Evolutionary conservation across 1,140 invertebrate genomes (phyloP).

Genomic region (Caenorhabditis brenneri): DNA sequence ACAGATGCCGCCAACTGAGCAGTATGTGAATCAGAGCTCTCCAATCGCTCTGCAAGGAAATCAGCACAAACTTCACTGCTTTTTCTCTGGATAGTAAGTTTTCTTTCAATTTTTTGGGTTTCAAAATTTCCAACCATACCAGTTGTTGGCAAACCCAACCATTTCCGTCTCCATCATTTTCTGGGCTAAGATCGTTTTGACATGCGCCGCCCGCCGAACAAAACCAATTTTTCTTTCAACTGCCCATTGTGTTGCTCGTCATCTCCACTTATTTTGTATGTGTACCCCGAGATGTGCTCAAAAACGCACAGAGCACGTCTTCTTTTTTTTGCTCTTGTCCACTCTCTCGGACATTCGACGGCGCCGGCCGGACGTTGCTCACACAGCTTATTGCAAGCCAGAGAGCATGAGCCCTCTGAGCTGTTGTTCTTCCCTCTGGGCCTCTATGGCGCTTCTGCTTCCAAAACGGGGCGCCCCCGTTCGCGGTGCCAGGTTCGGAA

Average conservation of each 20-base stretch:
- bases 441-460: not conserved
- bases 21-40: constrained; percentile 70
- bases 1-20: constrained; percentile 66
- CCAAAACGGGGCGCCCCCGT: not conserved
- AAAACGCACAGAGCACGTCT: not conserved
- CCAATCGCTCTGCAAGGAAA: constrained; percentile 70
- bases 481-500: constrained; percentile 33
- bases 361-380: constrained; percentile 22
- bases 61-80: constrained; percentile 69
- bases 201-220: not conserved
- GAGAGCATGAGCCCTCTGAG: constrained; percentile 30
- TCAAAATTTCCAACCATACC: too few relatives aligned
- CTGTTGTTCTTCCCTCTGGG: not conserved
- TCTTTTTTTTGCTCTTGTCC: constrained; percentile 4
- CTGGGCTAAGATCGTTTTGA: too few relatives aligned
- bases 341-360: not conserved
- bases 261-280: constrained; percentile 19
- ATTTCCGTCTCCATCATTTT: too few relatives aligned
- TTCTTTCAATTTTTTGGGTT: constrained; percentile 3
- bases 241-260: not conserved
- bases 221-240: constrained; percentile 21
- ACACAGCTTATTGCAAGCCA: constrained; percentile 32
- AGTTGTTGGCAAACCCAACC: too few relatives aligned
- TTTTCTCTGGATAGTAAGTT: constrained; percentile 71
- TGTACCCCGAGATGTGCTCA: not conserved